A percentile compares a stretch with the other conserved stretches of the same genome.
Conservation (phyloP, 1,140 invertebrate species). For the Cyclina sinensis region DNA sequence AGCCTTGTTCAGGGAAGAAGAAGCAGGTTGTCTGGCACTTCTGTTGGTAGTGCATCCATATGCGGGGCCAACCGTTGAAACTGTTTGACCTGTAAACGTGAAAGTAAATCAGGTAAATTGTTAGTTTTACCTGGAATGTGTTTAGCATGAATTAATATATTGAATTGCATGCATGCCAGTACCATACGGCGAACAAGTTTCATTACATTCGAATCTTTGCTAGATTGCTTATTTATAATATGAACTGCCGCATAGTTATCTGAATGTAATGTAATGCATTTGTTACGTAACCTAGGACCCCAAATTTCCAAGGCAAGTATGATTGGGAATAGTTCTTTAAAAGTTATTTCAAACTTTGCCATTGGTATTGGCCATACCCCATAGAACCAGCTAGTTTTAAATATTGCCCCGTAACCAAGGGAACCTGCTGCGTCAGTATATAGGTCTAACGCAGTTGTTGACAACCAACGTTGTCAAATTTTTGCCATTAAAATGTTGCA, state of each 20-base stretch:
- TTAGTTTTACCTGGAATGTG: conserved; percentile 64
- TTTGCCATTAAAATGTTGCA: conserved; percentile 66
- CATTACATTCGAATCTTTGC: conserved; percentile 57
- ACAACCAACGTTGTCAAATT: neutral
- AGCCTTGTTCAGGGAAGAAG: neutral
- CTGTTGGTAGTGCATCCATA: neutral
- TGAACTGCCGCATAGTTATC: conserved; percentile 64
- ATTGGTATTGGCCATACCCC: conserved; percentile 9
- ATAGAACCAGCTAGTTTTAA: conserved; percentile 42
- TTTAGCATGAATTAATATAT: conserved; percentile 60
- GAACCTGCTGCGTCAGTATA: conserved; percentile 56
- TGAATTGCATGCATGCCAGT: conserved; percentile 36
- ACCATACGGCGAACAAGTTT: conserved; percentile 58
- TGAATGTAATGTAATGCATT: conserved; percentile 50
- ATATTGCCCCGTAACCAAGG: conserved; percentile 42
- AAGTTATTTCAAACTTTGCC: conserved; percentile 36
- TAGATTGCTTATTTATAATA: conserved; percentile 68
- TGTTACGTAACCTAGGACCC: conserved; percentile 47
- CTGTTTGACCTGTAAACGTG: conserved; percentile 59
- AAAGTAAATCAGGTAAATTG: conserved; percentile 63
- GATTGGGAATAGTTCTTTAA: conserved; percentile 66
- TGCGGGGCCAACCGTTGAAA: conserved; percentile 24
- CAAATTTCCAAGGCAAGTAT: conserved; percentile 53
- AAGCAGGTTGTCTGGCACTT: conserved; percentile 26
- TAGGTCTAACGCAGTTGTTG: conserved; percentile 32